Evolutionary conservation across 2,797 vertebrate species (phyloP).

Genomic region (Odontamblyopus rebecca): DNA sequence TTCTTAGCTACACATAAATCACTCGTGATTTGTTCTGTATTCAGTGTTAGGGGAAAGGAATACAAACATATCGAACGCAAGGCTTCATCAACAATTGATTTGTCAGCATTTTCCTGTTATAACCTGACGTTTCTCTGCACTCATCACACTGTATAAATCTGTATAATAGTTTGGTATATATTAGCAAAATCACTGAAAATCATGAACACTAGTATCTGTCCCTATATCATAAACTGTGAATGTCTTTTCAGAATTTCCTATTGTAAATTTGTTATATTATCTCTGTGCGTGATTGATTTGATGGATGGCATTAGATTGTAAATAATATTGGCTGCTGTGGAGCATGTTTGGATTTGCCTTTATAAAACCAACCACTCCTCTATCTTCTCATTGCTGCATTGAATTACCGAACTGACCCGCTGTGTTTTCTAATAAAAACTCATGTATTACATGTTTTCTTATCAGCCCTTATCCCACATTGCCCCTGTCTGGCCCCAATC

Average conservation of each 20-base stretch:
- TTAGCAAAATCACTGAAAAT: neutral
- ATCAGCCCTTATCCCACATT: conserved; percentile 46
- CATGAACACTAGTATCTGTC: neutral
- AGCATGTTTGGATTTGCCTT: neutral
- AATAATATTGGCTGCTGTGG: neutral
- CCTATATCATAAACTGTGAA: neutral
- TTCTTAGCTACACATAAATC: neutral
- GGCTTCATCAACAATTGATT: neutral
- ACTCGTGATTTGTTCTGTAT: neutral
- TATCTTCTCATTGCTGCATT: conserved; percentile 20
- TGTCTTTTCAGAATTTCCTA: neutral
- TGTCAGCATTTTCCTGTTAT: neutral
- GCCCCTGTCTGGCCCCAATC: conserved; percentile 51
- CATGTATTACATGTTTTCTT: conserved; percentile 49
- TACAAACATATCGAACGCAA: neutral
- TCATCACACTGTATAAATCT: neutral
- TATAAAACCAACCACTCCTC: conserved; percentile 1
- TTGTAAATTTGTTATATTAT: neutral
- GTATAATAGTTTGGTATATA: neutral
- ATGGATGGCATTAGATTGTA: neutral
- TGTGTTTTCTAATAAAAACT: conserved; percentile 64
- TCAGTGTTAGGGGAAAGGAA: neutral
- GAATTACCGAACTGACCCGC: conserved; percentile 35
- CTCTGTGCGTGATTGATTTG: neutral
- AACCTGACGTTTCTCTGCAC: neutral